phyloP scores from a whole-genome alignment of 2,113 vertebrate species.

The Sus scrofa region DNA sequence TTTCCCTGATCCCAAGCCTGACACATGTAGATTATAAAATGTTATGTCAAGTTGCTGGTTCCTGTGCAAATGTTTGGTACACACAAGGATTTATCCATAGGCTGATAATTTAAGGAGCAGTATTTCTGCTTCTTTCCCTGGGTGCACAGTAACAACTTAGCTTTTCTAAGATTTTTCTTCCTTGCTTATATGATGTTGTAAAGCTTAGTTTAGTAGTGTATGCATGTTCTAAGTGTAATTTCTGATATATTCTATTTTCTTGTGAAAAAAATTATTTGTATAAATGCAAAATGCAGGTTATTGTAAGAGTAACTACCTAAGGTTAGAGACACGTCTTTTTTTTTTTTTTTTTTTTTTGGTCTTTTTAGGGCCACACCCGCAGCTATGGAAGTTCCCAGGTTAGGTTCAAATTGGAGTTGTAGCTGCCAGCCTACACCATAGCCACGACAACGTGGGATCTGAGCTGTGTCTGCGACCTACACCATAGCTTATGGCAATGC shows the following conservation, averaged over 20 bases:
- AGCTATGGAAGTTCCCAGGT: no score
- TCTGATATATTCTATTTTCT: not conserved
- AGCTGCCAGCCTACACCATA: no score
- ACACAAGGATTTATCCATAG: no score
- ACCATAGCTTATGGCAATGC: no score
- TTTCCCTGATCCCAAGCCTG: not conserved
- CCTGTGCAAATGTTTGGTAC: not conserved
- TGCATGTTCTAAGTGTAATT: not conserved
- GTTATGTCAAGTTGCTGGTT: not conserved
- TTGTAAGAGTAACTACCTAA: not conserved
- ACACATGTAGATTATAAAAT: not conserved
- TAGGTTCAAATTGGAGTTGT: no score
- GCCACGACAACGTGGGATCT: no score
- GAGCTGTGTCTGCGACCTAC: no score
- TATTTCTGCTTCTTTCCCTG: not conserved
- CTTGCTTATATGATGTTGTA: not conserved
- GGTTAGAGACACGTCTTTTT: not conserved
- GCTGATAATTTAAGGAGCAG: not conserved
- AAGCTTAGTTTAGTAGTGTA: not conserved
- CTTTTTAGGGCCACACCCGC: no score
- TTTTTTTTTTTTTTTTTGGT: no score
- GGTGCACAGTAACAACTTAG: not conserved
- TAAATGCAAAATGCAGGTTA: not conserved
- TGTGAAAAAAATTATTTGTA: not conserved
- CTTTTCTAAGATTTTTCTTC: accelerated